Evolutionary conservation across 2,888 invertebrate species (phyloP), one percentile per base, ranked within the genome.

Genomic region (Acanthosoma haemorrhoidale): DNA sequence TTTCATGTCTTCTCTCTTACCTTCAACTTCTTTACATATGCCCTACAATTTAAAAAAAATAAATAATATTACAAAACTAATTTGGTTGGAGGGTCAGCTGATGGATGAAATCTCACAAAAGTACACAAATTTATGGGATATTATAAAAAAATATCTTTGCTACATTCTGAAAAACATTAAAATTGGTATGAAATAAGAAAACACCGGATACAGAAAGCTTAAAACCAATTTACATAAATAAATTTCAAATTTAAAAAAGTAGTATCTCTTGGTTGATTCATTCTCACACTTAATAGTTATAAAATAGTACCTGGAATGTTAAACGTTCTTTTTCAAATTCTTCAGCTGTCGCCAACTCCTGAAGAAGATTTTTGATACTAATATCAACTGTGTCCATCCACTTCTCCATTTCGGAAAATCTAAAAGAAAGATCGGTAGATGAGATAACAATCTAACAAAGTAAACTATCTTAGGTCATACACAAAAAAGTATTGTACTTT

Each of bases 331-430:
- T 86, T 78, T 96, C 94, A 79, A 96, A 96, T 75, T 95, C 93
- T 78, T 94, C 93, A 77, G 91, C 86, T 16, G 90, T 88, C 73
- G 90, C 88, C 1, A 93, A 89, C 78, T 95, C 93, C 72, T 89
- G 86, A 9, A 93, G 87, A 75, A 96, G 90, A 74, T 88, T 90
- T 76, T 89, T 88, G 78, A 96, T 85, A 11, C 91, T 90, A 69
- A 84, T 84, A 78, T 95, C 94, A 0, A 96, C 93, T 51, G 87
- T 86, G 76, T 93, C 89, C 93, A 96, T 95, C 96, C 96, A 96
- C 36, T 83, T 82, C 21, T 88, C 87, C 88, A 96, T 93, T 75
- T 89, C 90, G 43, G 85, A 83, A 78, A 91, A 91, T 76, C 85
- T 85, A 75, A 18, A 74, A 74, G 69, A 64, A 34, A 15, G 21